Conservation (phyloP, 2,113 vertebrate genomes). For the Aythya baeri region DNA sequence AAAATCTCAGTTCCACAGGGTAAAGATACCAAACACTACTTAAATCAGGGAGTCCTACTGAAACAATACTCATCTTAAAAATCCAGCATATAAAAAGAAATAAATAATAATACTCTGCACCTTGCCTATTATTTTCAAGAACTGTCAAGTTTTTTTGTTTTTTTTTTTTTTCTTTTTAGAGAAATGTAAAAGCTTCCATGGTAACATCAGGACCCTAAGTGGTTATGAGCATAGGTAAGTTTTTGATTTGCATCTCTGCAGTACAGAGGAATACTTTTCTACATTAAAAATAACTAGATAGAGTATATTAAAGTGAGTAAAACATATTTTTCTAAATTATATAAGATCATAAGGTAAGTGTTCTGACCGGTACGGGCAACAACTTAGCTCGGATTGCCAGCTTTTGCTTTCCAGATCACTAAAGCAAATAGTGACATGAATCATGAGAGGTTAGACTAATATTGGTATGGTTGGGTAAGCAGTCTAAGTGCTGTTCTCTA, state of each 20-base stretch:
- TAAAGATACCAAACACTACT: background rate
- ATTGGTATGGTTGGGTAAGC: accelerated
- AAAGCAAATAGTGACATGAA: background rate
- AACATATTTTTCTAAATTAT: background rate
- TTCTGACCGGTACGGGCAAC: background rate
- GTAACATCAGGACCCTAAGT: background rate
- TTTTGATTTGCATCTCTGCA: background rate
- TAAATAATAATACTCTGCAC: background rate
- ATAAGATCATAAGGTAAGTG: background rate
- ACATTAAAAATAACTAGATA: background rate
- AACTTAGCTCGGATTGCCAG: background rate
- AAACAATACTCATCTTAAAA: background rate
- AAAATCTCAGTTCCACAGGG: background rate
- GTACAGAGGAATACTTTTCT: background rate
- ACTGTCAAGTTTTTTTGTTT: background rate
- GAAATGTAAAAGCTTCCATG: slow-evolving; percentile 31
- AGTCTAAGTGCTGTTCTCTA: background rate
- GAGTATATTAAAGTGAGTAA: background rate
- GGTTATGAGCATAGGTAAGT: background rate
- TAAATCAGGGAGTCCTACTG: background rate
- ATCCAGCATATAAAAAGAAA: background rate
- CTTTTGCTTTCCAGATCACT: background rate
- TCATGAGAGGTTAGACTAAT: background rate
- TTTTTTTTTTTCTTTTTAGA: background rate
- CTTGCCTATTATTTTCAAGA: background rate